These are phyloP conservation scores for Macropodus opercularis DNA, from an alignment of 2,797 vertebrate species.

Conservation along the genomic window DNA sequence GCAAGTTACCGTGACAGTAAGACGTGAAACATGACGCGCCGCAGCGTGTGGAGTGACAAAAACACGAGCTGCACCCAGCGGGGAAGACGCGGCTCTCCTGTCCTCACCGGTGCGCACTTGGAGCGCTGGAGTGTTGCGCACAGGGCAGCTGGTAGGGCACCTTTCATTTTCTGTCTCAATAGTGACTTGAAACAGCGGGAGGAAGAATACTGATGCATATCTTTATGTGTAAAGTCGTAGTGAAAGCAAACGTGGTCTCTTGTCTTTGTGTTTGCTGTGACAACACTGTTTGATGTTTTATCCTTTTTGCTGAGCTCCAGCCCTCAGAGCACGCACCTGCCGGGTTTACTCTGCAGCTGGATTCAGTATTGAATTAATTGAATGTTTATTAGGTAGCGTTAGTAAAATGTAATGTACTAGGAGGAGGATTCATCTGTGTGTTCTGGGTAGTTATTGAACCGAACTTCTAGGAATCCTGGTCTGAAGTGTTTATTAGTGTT, in stretches of 20 bases:
- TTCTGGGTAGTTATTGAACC: slow-evolving; percentile 29
- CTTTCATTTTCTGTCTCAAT: neutral
- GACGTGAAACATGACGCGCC: slow-evolving; percentile 54
- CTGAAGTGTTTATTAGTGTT: slow-evolving; percentile 30
- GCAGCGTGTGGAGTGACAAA: slow-evolving; percentile 53
- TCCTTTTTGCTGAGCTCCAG: slow-evolving; percentile 45
- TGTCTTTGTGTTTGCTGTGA: slow-evolving; percentile 60
- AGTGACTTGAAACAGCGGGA: neutral
- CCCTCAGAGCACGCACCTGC: slow-evolving; percentile 61
- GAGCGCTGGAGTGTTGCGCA: slow-evolving; percentile 43
- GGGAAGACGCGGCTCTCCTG: slow-evolving; percentile 35
- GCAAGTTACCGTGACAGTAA: slow-evolving; percentile 54
- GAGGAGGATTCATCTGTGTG: slow-evolving; percentile 7
- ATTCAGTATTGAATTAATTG: slow-evolving; percentile 1
- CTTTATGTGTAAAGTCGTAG: slow-evolving; percentile 11
- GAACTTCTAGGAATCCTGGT: slow-evolving; percentile 24
- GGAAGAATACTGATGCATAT: neutral
- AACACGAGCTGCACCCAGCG: slow-evolving; percentile 48
- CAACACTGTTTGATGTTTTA: slow-evolving; percentile 64
- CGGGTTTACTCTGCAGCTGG: slow-evolving; percentile 42
- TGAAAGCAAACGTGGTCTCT: slow-evolving; percentile 29
- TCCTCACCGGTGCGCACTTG: slow-evolving; percentile 47
- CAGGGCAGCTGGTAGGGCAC: slow-evolving; percentile 64
- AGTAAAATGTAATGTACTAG: slow-evolving; percentile 12
- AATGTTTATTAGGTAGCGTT: slow-evolving; percentile 24